Evolutionary conservation across 2,797 vertebrate genomes (phyloP), one percentile per base, ranked within the genome.

Genomic region (Psittacula echo): DNA sequence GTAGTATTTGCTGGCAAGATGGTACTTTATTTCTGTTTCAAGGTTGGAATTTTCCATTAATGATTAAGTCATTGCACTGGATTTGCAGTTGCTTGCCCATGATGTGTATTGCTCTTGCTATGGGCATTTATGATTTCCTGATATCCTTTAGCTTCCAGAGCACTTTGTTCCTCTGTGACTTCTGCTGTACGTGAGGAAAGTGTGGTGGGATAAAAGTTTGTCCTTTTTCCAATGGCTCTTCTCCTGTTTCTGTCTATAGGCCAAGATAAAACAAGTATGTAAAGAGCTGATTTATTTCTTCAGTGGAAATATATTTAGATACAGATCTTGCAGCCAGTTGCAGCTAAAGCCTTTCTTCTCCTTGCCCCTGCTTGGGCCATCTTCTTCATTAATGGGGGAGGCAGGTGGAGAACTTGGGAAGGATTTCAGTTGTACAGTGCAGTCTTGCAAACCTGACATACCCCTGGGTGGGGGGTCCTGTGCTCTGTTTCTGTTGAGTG

Each of bases 41-140:
- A 90, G 37, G 41, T 29, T 96, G 85, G 92, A 89, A 89, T 93
- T 96, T 89, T 90, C 90, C 21, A 1, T 65, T 89, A 73, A 68
- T 88, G 72, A 84, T 82, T 95, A 42, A 77, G 50, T 85, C 39
- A 39, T 94, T 70, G 34, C 19, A 29, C 30, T 76, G 44, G 34
- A 65, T 79, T 91, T 4, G 5, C 71, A 74, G 39, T 78, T 76
- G 71, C 62, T 81, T 91, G 32, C 34, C 75, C 24, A 3, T 53
- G 75, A 37, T 64, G 5, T 83, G 32, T 58, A 13, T 90, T 93
- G 50, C 54, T 47, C 50, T 56, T 94, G 67, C 60, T 91, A 3
- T 42, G 51, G 78, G 44, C 64, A 68, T 47, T 4, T 51, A 30
- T 3, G 56, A 41, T 67, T 95, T 92, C 47, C 64, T 56, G 65